Percentiles rank a stretch among this genome's conserved stretches.
phyloP scores from a whole-genome alignment of 1,140 invertebrate genomes.

The Metopolophium dirhodum region DNA sequence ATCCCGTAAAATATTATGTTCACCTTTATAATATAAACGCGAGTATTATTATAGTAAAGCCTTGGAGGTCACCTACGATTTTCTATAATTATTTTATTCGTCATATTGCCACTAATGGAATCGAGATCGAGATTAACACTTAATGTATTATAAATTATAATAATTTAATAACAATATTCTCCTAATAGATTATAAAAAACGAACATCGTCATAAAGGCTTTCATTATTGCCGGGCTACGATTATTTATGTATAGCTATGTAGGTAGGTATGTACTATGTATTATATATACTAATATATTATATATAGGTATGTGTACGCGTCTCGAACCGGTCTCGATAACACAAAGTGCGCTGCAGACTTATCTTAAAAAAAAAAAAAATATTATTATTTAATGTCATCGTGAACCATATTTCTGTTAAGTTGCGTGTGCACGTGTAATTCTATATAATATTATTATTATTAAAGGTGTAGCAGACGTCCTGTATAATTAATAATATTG shows the following conservation, averaged over 20 bases:
- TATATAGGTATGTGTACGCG: not conserved
- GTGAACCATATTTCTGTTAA: not conserved
- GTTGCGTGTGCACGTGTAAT: not conserved
- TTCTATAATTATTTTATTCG: not conserved
- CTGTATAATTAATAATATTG: not conserved
- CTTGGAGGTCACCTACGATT: not conserved
- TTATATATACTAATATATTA: no score
- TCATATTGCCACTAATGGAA: not conserved
- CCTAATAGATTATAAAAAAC: not conserved
- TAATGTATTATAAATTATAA: not conserved
- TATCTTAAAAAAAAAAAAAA: not conserved
- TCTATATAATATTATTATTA: not conserved
- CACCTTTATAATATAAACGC: not conserved
- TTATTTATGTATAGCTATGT: not conserved
- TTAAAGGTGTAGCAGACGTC: not conserved
- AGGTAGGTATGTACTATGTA: no score
- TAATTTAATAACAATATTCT: conserved; percentile 1
- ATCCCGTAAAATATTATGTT: not conserved
- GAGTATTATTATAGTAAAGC: not conserved
- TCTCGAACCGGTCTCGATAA: conserved; percentile 42
- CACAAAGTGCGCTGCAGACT: not conserved
- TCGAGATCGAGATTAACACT: not conserved
- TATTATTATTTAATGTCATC: conserved; percentile 27
- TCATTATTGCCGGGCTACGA: not conserved
- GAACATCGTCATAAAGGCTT: not conserved